Conservation (phyloP, 2,113 vertebrate genomes). For the Tetrax tetrax region DNA sequence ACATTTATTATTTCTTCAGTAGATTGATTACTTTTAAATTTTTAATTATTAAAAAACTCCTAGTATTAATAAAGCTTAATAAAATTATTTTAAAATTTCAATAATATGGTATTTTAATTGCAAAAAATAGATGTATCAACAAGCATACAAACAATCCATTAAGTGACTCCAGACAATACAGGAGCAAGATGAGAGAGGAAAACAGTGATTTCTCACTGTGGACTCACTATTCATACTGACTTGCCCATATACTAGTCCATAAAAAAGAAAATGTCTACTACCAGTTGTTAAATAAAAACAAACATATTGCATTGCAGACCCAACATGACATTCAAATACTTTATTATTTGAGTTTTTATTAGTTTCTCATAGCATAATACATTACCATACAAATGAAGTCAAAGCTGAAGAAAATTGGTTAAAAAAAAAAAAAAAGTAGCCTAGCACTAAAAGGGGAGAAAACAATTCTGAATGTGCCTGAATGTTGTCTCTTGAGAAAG, state of each 20-base stretch:
- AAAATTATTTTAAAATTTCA: neutral
- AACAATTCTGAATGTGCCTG: neutral
- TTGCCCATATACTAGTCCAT: neutral
- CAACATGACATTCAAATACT: neutral
- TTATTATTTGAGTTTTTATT: conserved; percentile 43
- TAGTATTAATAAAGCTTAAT: neutral
- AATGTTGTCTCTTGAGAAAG: conserved; percentile 21
- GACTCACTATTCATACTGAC: neutral
- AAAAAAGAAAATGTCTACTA: conserved; percentile 16
- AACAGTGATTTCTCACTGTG: neutral
- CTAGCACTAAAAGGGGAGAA: neutral
- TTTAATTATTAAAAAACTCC: neutral
- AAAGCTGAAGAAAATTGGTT: neutral
- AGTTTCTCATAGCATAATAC: neutral
- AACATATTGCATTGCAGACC: neutral
- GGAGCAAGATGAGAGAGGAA: neutral
- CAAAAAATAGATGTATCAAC: neutral
- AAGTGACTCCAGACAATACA: neutral
- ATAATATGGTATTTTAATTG: neutral
- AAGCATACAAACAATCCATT: neutral
- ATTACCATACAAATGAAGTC: conserved; percentile 35
- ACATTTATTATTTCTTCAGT: neutral
- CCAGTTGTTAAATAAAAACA: conserved; percentile 44
- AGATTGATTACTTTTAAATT: neutral
- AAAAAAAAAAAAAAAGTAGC: neutral